Evolutionary conservation across 2,888 invertebrate species (phyloP).

Genomic region (Orchesellides sinensis): DNA sequence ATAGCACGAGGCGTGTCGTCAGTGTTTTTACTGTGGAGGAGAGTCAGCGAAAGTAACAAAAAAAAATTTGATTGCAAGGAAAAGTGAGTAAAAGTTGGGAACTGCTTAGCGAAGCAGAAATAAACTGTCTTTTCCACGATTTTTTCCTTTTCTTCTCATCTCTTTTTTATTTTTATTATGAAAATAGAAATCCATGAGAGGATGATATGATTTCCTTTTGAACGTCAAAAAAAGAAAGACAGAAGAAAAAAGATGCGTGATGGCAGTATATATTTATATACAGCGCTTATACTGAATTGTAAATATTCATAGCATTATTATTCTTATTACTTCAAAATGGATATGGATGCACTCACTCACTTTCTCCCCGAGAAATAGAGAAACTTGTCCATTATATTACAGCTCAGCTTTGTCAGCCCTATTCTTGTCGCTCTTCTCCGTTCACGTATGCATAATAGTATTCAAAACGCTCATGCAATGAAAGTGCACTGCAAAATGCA

Average conservation of each 20-base stretch:
- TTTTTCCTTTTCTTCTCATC: too few relatives aligned
- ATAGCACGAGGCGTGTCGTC: not conserved
- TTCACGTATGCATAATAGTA: constrained; percentile 23
- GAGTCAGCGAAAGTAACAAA: not conserved
- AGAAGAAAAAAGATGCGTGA: too few relatives aligned
- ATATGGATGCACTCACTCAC: not conserved
- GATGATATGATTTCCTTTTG: too few relatives aligned
- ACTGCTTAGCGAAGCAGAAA: constrained; percentile 55
- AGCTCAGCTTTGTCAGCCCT: too few relatives aligned
- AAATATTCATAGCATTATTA: not conserved
- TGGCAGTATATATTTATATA: too few relatives aligned
- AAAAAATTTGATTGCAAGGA: constrained; percentile 39
- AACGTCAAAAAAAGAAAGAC: too few relatives aligned
- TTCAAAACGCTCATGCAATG: not conserved
- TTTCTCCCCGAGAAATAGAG: too few relatives aligned
- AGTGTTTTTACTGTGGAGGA: not conserved
- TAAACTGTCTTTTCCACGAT: constrained; percentile 49
- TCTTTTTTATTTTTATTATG: constrained; percentile 1
- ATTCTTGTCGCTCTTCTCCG: too few relatives aligned
- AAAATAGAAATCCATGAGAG: too few relatives aligned
- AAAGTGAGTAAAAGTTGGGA: constrained; percentile 45
- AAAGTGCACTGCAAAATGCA: not conserved
- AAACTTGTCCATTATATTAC: too few relatives aligned
- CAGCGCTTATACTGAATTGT: not conserved
- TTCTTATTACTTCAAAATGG: not conserved